Evolutionary conservation across 30 jellyfish, hydroid and myxozoan species (phyloP).

Genomic region (Chironex yamaguchii): DNA sequence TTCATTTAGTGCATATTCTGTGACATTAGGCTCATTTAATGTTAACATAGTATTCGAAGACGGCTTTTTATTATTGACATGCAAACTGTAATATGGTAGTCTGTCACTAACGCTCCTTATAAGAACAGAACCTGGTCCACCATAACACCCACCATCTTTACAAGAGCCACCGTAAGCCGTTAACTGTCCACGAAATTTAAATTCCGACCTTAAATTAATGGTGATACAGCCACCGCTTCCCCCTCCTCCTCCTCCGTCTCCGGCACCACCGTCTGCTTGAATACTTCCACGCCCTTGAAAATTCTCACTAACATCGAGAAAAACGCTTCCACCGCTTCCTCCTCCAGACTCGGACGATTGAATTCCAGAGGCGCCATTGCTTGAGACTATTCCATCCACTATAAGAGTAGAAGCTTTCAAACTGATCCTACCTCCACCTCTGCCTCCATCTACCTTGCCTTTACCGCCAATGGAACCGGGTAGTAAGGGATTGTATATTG

Average conservation of each 20-base stretch:
- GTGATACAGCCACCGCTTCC: slow-evolving; percentile 66
- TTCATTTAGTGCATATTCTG: slow-evolving; percentile 47
- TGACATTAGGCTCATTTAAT: slow-evolving; percentile 47
- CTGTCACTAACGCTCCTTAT: slow-evolving; percentile 60
- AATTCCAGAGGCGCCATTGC: slow-evolving; percentile 55
- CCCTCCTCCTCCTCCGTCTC: slow-evolving; percentile 74
- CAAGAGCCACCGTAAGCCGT: slow-evolving; percentile 50
- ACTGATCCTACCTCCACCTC: slow-evolving; percentile 59
- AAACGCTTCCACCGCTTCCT: slow-evolving; percentile 72
- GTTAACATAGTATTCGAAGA: slow-evolving; percentile 15
- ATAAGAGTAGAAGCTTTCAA: slow-evolving; percentile 16
- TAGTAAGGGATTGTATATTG: slow-evolving; percentile 13
- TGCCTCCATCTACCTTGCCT: slow-evolving; percentile 48
- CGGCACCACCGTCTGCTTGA: slow-evolving; percentile 60
- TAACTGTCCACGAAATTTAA: slow-evolving; percentile 34
- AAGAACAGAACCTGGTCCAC: slow-evolving; percentile 70
- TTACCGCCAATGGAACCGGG: slow-evolving; percentile 72
- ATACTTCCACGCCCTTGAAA: slow-evolving; percentile 61
- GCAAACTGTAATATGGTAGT: slow-evolving; percentile 23
- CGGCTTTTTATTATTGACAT: slow-evolving; percentile 20
- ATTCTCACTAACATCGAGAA: slow-evolving; percentile 11
- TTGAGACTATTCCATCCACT: slow-evolving; percentile 42
- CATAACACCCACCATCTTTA: neutral
- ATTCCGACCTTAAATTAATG: slow-evolving; percentile 31
- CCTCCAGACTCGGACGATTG: slow-evolving; percentile 54